Evolutionary conservation across 2,888 invertebrate species (phyloP), one percentile per base, ranked within the genome.

Genomic region (Drosophila prostipennis): DNA sequence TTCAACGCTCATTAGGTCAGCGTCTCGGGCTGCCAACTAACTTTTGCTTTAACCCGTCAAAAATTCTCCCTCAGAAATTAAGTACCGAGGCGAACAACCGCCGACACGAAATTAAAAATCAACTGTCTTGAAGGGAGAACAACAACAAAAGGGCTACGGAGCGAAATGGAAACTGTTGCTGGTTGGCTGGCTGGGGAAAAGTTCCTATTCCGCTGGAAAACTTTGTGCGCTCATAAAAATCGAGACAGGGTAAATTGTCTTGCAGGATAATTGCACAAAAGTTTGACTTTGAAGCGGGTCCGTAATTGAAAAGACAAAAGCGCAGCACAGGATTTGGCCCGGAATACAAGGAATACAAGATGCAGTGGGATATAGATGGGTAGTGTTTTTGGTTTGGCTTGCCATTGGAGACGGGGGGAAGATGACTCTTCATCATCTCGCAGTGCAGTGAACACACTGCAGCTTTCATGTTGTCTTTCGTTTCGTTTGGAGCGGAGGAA

Each of bases 281-380:
- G 48, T 81, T 87, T 78, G 78, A 72, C 54, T 74, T 64, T 65
- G 34, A 29, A 53, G 58, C 49, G 72, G 43, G 61, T 58, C 61
- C 49, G 65, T 83, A 87, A 87, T 86, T 86, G 76, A 63, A 72
- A 56, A 64, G 60, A 59, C 64, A 80, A 80, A 80, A 87, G 78
- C 74, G 76, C 64, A 76, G 37, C 65, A 40, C 16, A 29, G 49
- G 19, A 57, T 49, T 48, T 40, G 48, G 45, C 45, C 45, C 23
- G 55, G 42, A 68, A 70, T 57, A 65, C 36, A 8, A 34, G 45
- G 42, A 68, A 70, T 57, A 68, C 32, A 8, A 37, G 45, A 48
- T 58, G 43, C 37, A 65, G 39, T 39, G 61, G 40, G 13, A 48
- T 49, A 39, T 34, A 6, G 32, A 16, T 29, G n/a, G 13, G 26